These are phyloP conservation scores for Aphaenogaster ashmeadi DNA, from an alignment of 1,140 invertebrate genomes.

Conservation along the genomic window DNA sequence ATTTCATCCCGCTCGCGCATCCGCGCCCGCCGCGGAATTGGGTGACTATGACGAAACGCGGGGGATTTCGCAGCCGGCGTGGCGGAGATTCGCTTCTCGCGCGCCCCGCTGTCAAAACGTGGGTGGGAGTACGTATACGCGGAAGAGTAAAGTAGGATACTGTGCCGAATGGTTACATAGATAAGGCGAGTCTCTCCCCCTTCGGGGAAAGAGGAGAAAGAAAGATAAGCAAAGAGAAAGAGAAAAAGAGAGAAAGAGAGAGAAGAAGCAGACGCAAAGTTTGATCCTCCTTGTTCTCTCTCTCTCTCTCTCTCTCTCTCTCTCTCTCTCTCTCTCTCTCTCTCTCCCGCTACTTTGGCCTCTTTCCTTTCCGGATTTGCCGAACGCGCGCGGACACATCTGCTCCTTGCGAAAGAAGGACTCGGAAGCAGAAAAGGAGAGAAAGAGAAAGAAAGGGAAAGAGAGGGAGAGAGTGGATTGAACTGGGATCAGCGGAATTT, in stretches of 20 bases:
- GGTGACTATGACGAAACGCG: conserved; percentile 58
- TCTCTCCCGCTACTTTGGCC: not conserved
- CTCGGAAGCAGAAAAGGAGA: not conserved
- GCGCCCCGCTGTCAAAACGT: conserved; percentile 43
- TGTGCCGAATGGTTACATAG: conserved; percentile 59
- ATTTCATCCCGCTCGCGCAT: conserved; percentile 44
- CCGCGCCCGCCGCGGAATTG: conserved; percentile 17
- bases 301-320: not conserved
- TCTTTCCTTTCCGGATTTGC: conserved; percentile 35
- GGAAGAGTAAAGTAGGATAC: conserved; percentile 55
- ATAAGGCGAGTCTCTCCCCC: conserved; percentile 17
- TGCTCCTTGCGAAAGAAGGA: conserved; percentile 20
- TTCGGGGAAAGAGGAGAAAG: not conserved
- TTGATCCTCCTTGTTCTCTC: conserved; percentile 18
- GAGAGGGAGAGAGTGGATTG: not conserved
- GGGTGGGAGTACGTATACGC: not conserved
- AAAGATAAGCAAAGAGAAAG: not conserved
- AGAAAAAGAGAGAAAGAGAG: too few relatives aligned
- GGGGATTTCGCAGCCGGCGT: conserved; percentile 31
- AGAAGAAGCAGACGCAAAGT: not conserved
- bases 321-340: conserved; percentile 10
- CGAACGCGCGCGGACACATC: not conserved
- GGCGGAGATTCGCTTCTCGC: conserved; percentile 39
- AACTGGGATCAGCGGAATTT: conserved; percentile 48
- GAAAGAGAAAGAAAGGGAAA: not conserved